phyloP scores from a whole-genome alignment of 2,797 vertebrate species.

The Myripristis murdjan region DNA sequence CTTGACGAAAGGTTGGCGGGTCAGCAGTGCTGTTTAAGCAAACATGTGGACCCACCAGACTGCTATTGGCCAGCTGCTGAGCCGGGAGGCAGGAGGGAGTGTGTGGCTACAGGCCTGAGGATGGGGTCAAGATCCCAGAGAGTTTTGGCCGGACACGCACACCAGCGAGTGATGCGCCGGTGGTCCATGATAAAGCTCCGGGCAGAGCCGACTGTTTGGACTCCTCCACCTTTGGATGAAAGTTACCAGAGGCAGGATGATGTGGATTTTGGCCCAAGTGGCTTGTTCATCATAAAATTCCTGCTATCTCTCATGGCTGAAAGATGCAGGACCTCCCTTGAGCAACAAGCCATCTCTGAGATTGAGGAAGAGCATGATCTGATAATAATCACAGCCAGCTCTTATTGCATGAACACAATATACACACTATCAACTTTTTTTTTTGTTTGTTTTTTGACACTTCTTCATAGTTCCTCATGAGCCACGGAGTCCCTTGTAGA shows the following conservation, averaged over 20 bases:
- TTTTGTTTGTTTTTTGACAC: no score
- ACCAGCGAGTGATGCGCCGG: conserved; percentile 70
- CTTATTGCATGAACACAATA: background rate
- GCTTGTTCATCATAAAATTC: conserved; percentile 38
- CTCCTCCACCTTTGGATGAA: conserved; percentile 29
- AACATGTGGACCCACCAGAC: conserved; percentile 56
- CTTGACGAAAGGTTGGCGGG: conserved; percentile 64
- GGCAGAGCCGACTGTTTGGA: conserved; percentile 42
- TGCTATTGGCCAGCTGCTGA: conserved; percentile 10
- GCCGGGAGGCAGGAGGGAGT: background rate
- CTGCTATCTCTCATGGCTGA: conserved; percentile 20
- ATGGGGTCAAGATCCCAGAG: conserved; percentile 34
- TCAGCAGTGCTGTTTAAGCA: conserved; percentile 55
- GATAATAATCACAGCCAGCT: conserved; percentile 10
- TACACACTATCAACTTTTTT: no score
- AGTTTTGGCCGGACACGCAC: conserved; percentile 59
- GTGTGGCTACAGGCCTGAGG: conserved; percentile 24
- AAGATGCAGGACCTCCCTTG: conserved; percentile 37
- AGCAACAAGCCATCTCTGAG: conserved; percentile 22
- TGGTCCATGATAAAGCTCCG: conserved; percentile 58
- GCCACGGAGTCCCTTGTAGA: background rate
- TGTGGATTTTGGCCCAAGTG: conserved; percentile 70
- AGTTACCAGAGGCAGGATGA: conserved; percentile 33
- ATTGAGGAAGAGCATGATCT: background rate
- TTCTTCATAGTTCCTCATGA: no score